Base-by-base conservation (phyloP, 2,113 vertebrate species). In the Falcunculus frontatus region DNA sequence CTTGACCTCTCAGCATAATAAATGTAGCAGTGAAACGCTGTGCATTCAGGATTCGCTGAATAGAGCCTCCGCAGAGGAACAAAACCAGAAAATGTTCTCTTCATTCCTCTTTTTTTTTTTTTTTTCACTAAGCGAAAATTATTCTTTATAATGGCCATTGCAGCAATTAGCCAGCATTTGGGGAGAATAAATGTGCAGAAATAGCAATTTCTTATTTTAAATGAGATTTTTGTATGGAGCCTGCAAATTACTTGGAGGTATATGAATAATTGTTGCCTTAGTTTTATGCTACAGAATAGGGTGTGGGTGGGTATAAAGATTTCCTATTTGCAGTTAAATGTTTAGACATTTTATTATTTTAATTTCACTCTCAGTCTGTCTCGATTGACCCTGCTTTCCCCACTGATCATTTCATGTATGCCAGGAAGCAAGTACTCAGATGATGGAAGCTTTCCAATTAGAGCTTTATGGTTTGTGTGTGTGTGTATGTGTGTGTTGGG, bases 1-100 rank as follows among this genome's bases (percentile, higher is more conserved):
- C 99, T 99, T 99, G 99, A 99, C 99, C 99, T 99, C 99, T 99
- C 98, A 98, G 98, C 98, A 99, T 99, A 99, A 99, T 99, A 99
- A 99, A 99, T 98, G 98, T 98, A 99, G 98, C 98, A 98, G 98
- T 98, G 98, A 99, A 99, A 99, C 98, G 98, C 99, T 98, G 98
- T 98, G 98, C 98, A 99, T 99, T 99, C 99, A 99, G 97, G 93
- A 98, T 97, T 97, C 85, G 94, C 98, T 99, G 99, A 99, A 99
- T 99, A 98, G 99, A 98, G 98, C 98, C 98, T 98, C 98, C 98
- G 97, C 97, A 94, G 97, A 97, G 98, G 98, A 99, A 98, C 99
- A 99, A 99, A 98, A 98, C 98, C 98, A 97, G 97, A 98, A 99
- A 98, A 98, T 98, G 98, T 98, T 98, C 98, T 99, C 99, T 98